phyloP scores from a whole-genome alignment of 2,888 invertebrate genomes.

The Sisyra terminalis region DNA sequence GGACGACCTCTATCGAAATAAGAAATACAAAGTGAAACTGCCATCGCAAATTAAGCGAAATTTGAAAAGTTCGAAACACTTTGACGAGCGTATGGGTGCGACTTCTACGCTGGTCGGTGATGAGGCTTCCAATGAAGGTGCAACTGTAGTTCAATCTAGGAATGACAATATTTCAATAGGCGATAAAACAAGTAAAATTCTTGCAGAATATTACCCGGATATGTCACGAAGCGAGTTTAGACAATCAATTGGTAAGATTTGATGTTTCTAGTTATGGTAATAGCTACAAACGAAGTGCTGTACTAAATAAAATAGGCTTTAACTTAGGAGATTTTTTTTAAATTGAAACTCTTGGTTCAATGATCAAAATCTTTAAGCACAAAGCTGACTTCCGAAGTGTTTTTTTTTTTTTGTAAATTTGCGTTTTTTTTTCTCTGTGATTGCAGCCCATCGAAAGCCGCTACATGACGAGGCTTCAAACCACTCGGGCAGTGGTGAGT shows the following conservation, averaged over 20 bases:
- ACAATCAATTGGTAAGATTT: neutral
- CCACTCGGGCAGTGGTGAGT: conserved; percentile 8
- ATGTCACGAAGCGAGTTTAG: conserved; percentile 1
- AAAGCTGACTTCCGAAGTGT: neutral
- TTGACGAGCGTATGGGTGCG: neutral
- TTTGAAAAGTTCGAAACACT: neutral
- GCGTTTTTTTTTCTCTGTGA: neutral
- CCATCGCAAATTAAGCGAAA: neutral
- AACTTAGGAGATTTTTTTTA: neutral
- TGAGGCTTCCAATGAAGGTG: neutral
- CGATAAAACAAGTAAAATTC: conserved; percentile 5
- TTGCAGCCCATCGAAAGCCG: neutral
- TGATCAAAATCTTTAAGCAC: neutral
- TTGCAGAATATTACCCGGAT: conserved; percentile 6
- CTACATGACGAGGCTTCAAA: neutral
- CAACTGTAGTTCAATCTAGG: neutral
- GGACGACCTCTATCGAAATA: neutral
- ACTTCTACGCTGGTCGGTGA: neutral
- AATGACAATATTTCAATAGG: conserved; percentile 1
- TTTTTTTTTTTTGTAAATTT: no score
- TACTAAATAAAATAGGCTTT: neutral
- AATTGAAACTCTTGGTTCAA: neutral
- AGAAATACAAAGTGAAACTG: neutral
- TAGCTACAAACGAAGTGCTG: neutral
- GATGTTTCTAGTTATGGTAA: neutral